Evolutionary conservation across 2,888 invertebrate species (phyloP).

Genomic region (Baccha elongata): DNA sequence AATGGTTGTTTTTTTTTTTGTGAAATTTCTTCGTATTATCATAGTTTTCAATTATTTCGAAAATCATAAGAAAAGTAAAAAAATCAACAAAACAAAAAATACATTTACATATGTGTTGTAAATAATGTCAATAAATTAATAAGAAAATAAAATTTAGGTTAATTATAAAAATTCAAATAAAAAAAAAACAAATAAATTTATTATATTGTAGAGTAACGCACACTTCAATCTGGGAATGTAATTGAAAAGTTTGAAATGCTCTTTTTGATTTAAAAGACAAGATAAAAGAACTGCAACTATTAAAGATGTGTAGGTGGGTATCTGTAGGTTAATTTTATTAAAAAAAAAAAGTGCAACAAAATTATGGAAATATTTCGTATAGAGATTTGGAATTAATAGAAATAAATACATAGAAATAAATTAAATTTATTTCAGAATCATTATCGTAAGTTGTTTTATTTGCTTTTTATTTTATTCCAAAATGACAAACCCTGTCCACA

Average conservation of each 20-base stretch:
- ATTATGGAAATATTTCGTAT: constrained; percentile 57
- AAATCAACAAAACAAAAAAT: constrained; percentile 3
- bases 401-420: constrained; percentile 58
- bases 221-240: constrained; percentile 39
- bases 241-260: constrained; percentile 21
- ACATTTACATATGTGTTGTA: too few species aligned
- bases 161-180: constrained; percentile 23
- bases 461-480: neutral
- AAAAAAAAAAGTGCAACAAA: constrained; percentile 8
- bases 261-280: constrained; percentile 23
- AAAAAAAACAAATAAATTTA: constrained; percentile 15
- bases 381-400: constrained; percentile 65
- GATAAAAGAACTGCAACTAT: constrained; percentile 5
- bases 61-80: neutral
- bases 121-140: constrained; percentile 40
- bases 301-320: neutral
- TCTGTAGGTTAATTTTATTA: constrained; percentile 32
- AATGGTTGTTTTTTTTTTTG: constrained; percentile 58
- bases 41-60: constrained; percentile 24
- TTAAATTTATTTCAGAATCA: constrained; percentile 63
- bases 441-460: constrained; percentile 4
- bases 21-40: neutral
- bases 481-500: too few species aligned
- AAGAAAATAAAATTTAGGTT: constrained; percentile 19
- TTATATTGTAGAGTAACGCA: constrained; percentile 62